Percentiles rank a stretch among this genome's conserved stretches.
Conservation (phyloP, 2,113 vertebrate genomes). For the Petroica traversi region DNA sequence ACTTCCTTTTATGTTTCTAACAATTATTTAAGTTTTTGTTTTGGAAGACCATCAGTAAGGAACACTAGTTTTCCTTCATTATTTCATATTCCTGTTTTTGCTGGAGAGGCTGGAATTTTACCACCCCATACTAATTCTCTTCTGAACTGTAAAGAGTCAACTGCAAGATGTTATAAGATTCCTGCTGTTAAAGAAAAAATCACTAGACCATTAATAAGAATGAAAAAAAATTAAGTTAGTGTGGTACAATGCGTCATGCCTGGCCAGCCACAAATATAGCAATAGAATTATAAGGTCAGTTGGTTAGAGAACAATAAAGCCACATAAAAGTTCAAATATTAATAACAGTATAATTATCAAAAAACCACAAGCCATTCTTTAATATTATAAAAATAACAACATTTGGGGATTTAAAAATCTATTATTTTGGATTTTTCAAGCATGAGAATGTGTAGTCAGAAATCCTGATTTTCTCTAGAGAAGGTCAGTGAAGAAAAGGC, state of each 20-base stretch:
- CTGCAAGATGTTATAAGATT: background rate
- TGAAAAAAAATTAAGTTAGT: background rate
- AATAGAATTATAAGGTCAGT: constrained; percentile 50
- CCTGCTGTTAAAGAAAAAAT: background rate
- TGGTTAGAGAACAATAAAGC: constrained; percentile 48
- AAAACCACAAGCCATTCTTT: constrained; percentile 22
- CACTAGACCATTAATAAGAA: background rate
- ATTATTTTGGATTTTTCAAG: background rate
- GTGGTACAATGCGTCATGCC: background rate
- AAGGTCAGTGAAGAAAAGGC: background rate
- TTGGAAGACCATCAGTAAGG: background rate
- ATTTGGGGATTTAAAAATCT: background rate
- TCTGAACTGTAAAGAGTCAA: background rate
- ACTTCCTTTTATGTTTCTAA: background rate
- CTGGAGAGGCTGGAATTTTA: background rate
- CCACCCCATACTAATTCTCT: background rate
- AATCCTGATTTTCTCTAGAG: background rate
- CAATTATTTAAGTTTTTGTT: background rate
- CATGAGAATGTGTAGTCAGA: background rate
- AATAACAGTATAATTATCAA: constrained; percentile 57
- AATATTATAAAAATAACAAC: constrained; percentile 2
- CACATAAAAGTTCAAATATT: constrained; percentile 44
- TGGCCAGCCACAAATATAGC: constrained; percentile 26
- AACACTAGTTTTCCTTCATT: background rate
- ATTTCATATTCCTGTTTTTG: background rate